Evolutionary conservation across 2,113 vertebrate genomes (phyloP).

Genomic region (Tapirus terrestris): DNA sequence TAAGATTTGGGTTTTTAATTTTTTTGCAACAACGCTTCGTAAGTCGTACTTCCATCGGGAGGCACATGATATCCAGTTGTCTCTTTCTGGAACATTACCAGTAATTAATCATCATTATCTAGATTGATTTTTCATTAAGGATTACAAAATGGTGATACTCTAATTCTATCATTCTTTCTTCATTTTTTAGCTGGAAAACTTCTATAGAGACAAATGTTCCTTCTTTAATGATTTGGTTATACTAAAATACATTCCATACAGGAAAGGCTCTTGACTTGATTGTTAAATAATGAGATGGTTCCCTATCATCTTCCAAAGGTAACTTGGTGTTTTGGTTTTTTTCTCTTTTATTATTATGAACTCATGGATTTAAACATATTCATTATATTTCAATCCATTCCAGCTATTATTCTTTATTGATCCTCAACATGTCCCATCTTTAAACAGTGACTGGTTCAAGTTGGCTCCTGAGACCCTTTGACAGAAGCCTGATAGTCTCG

Average conservation of each 20-base stretch:
- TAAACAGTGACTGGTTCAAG: not conserved
- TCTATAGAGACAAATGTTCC: not conserved
- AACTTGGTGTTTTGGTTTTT: not conserved
- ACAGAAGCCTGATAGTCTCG: not conserved
- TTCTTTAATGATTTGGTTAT: not conserved
- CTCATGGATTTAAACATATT: not conserved
- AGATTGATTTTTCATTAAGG: not conserved
- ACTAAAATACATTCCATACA: not conserved
- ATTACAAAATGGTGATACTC: not conserved
- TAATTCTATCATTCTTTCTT: not conserved
- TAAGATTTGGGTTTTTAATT: not conserved
- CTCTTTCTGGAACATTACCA: not conserved
- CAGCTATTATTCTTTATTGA: not conserved
- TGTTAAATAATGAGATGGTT: not conserved
- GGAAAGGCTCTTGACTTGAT: not conserved
- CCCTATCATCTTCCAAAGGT: not conserved
- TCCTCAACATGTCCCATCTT: not conserved
- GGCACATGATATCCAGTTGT: not conserved
- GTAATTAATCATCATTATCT: not conserved
- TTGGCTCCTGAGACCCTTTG: not conserved
- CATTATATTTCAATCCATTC: not conserved
- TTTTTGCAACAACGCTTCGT: not conserved
- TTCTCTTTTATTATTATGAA: not conserved
- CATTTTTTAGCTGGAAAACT: not conserved
- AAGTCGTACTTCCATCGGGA: not conserved